These are phyloP conservation scores for Centropus bengalensis DNA, from an alignment of 2,113 vertebrate species.

Conservation along the genomic window DNA sequence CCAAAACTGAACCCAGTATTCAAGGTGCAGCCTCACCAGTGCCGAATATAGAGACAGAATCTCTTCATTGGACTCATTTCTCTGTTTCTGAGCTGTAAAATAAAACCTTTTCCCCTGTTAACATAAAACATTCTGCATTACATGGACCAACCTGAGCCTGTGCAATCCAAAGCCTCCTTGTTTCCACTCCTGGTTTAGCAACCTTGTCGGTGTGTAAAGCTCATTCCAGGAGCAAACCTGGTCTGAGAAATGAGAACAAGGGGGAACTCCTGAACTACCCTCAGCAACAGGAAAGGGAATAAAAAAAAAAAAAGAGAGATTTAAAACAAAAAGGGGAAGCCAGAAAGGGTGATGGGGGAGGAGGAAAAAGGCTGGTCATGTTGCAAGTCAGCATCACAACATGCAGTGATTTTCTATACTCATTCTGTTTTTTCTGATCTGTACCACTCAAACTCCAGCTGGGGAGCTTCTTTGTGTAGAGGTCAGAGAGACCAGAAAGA, in stretches of 20 bases:
- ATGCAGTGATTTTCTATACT: neutral
- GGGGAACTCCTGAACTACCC: neutral
- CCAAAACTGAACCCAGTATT: no score
- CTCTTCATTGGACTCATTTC: no score
- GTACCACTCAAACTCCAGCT: neutral
- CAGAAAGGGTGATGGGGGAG: neutral
- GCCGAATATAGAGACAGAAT: no score
- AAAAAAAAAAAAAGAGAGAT: neutral
- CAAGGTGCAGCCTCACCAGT: no score
- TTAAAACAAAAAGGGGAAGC: slow-evolving; percentile 18
- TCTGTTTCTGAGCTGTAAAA: neutral
- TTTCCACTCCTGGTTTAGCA: neutral
- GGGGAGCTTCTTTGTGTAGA: neutral
- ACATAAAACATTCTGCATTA: neutral
- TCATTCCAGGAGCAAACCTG: neutral
- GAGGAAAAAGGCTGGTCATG: neutral
- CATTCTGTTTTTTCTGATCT: neutral
- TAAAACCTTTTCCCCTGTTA: neutral
- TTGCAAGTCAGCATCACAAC: neutral
- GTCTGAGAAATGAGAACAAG: neutral
- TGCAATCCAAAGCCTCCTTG: neutral
- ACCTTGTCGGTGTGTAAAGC: neutral
- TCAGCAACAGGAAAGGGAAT: neutral
- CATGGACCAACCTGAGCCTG: neutral
- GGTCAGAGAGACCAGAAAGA: neutral